These are phyloP conservation scores for Tenthredo notha DNA, from an alignment of 2,888 invertebrate genomes.

Conservation along the genomic window DNA sequence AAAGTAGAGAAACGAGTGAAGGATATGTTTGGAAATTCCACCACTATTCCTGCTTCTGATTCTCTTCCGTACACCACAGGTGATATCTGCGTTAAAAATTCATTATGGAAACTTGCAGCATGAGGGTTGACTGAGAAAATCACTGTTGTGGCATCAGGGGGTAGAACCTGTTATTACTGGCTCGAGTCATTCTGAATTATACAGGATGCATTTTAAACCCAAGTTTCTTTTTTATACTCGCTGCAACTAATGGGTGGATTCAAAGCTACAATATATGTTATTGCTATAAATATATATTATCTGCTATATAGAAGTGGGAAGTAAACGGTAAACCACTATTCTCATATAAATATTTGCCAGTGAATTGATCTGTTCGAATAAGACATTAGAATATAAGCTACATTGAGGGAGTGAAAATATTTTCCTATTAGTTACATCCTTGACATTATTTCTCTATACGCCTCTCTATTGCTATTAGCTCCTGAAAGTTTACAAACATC, in stretches of 20 bases:
- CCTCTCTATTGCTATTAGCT: neutral
- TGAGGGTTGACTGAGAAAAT: constrained; percentile 43
- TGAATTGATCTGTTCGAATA: neutral
- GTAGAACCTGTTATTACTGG: constrained; percentile 11
- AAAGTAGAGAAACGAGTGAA: neutral
- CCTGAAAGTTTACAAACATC: too few relatives aligned
- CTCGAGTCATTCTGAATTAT: constrained; percentile 30
- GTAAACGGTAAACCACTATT: neutral
- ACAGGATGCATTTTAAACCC: constrained; percentile 6
- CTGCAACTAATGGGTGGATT: neutral
- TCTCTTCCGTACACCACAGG: neutral
- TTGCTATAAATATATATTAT: neutral
- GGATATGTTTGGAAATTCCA: neutral
- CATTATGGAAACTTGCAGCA: constrained; percentile 20
- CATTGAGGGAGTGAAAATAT: neutral
- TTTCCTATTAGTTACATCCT: neutral
- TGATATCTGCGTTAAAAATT: constrained; percentile 22
- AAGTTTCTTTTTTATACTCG: neutral
- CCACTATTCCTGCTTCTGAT: neutral
- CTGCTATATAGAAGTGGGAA: neutral
- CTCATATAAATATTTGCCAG: neutral
- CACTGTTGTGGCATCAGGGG: constrained; percentile 19
- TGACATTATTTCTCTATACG: neutral
- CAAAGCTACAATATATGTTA: constrained; percentile 1
- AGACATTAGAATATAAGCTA: neutral